phyloP scores from a whole-genome alignment of 37 sponge, comb jelly and placozoan genomes.

The Beroe ovata region DNA sequence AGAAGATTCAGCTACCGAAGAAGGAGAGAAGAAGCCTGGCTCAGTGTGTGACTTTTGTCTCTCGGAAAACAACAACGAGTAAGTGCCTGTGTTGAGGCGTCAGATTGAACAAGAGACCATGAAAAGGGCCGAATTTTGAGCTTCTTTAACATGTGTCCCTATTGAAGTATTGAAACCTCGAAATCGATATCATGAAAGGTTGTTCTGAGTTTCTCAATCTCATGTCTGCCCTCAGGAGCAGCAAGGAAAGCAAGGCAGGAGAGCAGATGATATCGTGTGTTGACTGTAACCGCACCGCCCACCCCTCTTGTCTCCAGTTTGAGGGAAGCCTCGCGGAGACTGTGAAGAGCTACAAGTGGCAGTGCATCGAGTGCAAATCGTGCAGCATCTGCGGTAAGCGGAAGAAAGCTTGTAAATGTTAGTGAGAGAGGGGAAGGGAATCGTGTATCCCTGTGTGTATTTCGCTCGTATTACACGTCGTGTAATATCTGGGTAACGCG shows the following conservation, averaged over 20 bases:
- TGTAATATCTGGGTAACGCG: too few species aligned
- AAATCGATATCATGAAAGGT: not conserved
- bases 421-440: too few species aligned
- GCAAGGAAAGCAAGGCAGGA: slow-evolving; percentile 13
- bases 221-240: not conserved
- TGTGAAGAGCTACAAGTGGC: slow-evolving; percentile 93
- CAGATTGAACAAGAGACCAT: too few species aligned
- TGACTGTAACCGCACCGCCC: slow-evolving; percentile 71
- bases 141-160: not conserved
- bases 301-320: slow-evolving; percentile 93
- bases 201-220: not conserved
- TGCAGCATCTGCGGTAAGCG: slow-evolving; percentile 89
- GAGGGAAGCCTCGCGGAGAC: slow-evolving; percentile 75
- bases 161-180: not conserved
- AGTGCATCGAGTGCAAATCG: slow-evolving; percentile 98
- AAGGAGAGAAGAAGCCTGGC: not conserved
- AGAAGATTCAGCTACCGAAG: not conserved
- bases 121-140: too few species aligned
- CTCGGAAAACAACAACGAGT: slow-evolving; percentile 6
- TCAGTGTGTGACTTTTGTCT: slow-evolving; percentile 14
- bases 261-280: slow-evolving; percentile 65
- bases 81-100: too few species aligned
- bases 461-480: too few species aligned
- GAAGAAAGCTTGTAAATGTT: not conserved
- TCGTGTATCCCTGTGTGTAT: too few species aligned